Base-by-base conservation (phyloP, 2,888 invertebrate species). In the Philaethria dido region DNA sequence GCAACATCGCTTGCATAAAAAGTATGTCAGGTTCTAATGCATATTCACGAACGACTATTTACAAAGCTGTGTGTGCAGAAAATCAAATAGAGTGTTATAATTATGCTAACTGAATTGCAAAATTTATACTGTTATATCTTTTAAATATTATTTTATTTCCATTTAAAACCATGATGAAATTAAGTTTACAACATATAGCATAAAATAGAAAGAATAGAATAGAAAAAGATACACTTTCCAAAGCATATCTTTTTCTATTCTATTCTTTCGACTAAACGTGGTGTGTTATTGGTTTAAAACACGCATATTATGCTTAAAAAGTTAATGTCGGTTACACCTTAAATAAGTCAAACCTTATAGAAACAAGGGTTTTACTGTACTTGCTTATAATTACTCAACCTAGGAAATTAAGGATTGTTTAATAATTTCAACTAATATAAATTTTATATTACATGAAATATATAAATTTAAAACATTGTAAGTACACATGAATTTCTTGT, bases 1-100 rank as follows among this genome's bases (percentile, higher is more conserved):
- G 81, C 78, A 78, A 82, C 85, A 70, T 72, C 70, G 64, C 71
- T 78, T 78, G 80, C 80, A 86, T 87, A 82, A 84, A 85, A 83
- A 86, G 85, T 85, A 77, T 85, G 81, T 78, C 81, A 80, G 75
- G 74, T 76, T 77, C 77, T 70, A 69, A 72, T 68, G 70, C 69
- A 72, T 64, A 67, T 67, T 52, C 62, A 69, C 33, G 13, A 61
- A 16, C 42, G 44, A 33, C 25, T 64, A 50, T 48, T 61, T 42
- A 55, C 47, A 42, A 33, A 50, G 54, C 33, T 50, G 48, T 33
- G 61, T 45, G 64, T 39, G 42, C 45, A 39, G 62, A 66, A 50
- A 48, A 63, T 39, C 60, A 52, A 18, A 61, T 20, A 20, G 29
- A 29, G 54, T 65, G 54, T 68, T 54, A 39, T 54, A 36, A 47